Evolutionary conservation across 2,888 invertebrate species (phyloP).

Genomic region (Caenorhabditis panamensis): DNA sequence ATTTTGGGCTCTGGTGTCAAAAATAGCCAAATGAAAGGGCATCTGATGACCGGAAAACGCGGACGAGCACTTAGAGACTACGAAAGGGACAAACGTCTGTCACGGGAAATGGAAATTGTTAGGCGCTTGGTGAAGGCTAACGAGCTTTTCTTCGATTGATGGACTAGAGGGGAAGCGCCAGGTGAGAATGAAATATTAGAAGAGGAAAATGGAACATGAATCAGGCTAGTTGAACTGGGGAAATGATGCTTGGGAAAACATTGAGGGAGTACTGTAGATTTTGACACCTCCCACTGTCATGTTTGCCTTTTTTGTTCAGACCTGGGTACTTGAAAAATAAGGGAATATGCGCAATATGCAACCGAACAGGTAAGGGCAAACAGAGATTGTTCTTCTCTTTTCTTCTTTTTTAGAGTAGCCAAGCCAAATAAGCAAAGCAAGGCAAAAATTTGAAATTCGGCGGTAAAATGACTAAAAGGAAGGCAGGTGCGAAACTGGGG

Average conservation of each 20-base stretch:
- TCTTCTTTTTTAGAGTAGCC: background rate
- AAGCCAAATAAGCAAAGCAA: background rate
- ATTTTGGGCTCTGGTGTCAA: conserved; percentile 45
- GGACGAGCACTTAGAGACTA: conserved; percentile 45
- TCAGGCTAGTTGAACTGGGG: background rate
- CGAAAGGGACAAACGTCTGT: conserved; percentile 48
- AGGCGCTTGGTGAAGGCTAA: conserved; percentile 39
- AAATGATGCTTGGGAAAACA: no score
- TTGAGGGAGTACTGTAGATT: no score
- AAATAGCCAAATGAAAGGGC: conserved; percentile 40
- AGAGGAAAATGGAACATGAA: conserved; percentile 13
- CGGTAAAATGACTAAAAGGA: background rate
- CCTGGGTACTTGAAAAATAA: background rate
- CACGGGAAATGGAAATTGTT: conserved; percentile 54
- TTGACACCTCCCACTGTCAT: no score
- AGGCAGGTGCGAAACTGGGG: conserved; percentile 22
- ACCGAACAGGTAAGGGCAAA: background rate
- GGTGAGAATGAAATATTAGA: conserved; percentile 55
- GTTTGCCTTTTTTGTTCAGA: background rate
- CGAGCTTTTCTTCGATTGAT: conserved; percentile 46
- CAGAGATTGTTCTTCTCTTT: no score
- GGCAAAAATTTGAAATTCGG: background rate
- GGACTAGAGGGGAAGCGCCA: conserved; percentile 36
- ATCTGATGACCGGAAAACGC: conserved; percentile 55
- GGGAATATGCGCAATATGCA: conserved; percentile 10